phyloP scores from a whole-genome alignment of 2,888 invertebrate species.

The Campopleginae sp. region DNA sequence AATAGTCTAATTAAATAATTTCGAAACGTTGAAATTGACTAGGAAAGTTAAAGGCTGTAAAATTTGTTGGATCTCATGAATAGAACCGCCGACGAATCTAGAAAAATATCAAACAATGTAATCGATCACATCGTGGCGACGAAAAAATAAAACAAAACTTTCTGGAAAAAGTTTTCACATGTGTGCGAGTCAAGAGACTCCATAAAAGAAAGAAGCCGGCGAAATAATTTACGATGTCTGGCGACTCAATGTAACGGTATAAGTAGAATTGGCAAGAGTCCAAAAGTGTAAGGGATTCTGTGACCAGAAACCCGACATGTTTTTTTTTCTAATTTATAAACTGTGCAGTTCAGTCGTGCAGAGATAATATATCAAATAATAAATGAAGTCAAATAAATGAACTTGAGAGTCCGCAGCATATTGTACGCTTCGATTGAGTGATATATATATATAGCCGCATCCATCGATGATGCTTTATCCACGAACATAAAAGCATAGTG shows the following conservation, averaged over 20 bases:
- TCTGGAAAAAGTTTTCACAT: background rate
- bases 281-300: background rate
- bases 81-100: background rate
- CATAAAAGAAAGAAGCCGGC: background rate
- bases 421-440: background rate
- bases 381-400: slow-evolving; percentile 17
- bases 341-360: background rate
- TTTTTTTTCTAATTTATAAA: background rate
- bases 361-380: background rate
- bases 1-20: background rate
- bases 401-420: slow-evolving; percentile 11
- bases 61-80: background rate
- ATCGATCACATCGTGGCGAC: background rate
- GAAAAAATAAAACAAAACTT: background rate
- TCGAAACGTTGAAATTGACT: background rate
- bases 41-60: background rate
- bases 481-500: slow-evolving; percentile 8
- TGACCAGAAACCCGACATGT: background rate
- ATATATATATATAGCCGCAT: slow-evolving; percentile 10
- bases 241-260: background rate
- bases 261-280: background rate
- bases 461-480: slow-evolving; percentile 9
- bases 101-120: background rate
- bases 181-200: background rate
- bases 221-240: background rate